Conservation (phyloP, 2,888 invertebrate species). For the Apoda limacodes region DNA sequence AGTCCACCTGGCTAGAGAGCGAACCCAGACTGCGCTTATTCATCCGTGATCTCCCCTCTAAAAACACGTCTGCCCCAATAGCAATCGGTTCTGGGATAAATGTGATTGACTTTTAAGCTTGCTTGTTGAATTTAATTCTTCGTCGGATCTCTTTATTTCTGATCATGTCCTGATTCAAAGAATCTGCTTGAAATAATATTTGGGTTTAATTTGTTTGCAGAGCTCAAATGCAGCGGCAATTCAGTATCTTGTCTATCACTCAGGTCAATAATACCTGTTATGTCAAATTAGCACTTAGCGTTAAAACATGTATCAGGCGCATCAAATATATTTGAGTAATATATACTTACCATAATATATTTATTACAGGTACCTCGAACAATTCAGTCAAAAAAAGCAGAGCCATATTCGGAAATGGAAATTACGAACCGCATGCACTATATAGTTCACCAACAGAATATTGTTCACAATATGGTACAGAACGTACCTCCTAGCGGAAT, state of each 20-base stretch:
- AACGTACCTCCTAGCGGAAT: constrained; percentile 15
- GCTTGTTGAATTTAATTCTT: too few relatives aligned
- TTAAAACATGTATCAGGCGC: background rate
- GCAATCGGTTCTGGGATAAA: too few relatives aligned
- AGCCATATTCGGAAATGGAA: constrained; percentile 35
- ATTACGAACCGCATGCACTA: constrained; percentile 34
- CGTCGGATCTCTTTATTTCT: too few relatives aligned
- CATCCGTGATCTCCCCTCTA: too few relatives aligned
- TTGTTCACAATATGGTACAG: constrained; percentile 15
- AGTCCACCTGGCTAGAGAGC: too few relatives aligned
- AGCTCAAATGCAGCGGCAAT: too few relatives aligned
- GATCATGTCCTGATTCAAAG: too few relatives aligned
- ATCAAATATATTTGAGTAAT: background rate
- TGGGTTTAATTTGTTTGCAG: too few relatives aligned
- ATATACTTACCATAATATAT: background rate
- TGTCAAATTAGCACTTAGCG: background rate
- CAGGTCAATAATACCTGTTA: constrained; percentile 3
- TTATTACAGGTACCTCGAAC: constrained; percentile 26
- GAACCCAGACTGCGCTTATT: too few relatives aligned
- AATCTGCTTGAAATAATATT: too few relatives aligned
- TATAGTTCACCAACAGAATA: constrained; percentile 35
- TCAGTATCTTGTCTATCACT: constrained; percentile 1
- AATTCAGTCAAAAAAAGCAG: constrained; percentile 34
- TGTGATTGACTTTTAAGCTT: too few relatives aligned
- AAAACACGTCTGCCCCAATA: too few relatives aligned